phyloP scores from a whole-genome alignment of 2,888 invertebrate genomes.

The Xylophagus ater region DNA sequence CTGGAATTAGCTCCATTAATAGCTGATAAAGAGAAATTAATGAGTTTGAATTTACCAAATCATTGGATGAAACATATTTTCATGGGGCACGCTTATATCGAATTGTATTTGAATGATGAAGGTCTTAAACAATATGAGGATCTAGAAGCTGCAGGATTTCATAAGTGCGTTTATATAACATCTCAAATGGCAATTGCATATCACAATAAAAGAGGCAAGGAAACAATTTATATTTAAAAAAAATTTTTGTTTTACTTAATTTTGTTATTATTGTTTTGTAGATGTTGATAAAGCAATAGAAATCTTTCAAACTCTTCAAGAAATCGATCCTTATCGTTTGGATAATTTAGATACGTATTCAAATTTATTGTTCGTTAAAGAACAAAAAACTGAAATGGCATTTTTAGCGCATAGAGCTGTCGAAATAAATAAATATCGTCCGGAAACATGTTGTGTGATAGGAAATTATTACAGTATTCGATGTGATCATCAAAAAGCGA shows the following conservation, averaged over 20 bases:
- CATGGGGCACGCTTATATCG: slow-evolving; percentile 77
- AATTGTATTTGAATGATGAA: slow-evolving; percentile 81
- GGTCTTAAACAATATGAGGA: slow-evolving; percentile 72
- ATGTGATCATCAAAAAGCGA: slow-evolving; percentile 95
- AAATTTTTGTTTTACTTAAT: not conserved
- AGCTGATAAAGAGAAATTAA: slow-evolving; percentile 64
- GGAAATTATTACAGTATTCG: slow-evolving; percentile 95
- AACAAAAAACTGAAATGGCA: slow-evolving; percentile 82
- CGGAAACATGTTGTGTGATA: slow-evolving; percentile 96
- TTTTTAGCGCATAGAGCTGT: slow-evolving; percentile 88
- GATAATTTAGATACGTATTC: slow-evolving; percentile 97
- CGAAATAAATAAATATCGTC: slow-evolving; percentile 89
- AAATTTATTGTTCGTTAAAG: slow-evolving; percentile 89
- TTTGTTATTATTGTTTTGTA: slow-evolving; percentile 29
- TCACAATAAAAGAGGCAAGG: slow-evolving; percentile 77
- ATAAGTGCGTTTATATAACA: slow-evolving; percentile 76
- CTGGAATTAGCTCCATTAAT: slow-evolving; percentile 79
- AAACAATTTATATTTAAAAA: not conserved
- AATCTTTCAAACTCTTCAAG: slow-evolving; percentile 70
- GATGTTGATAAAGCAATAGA: slow-evolving; percentile 83
- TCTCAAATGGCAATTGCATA: slow-evolving; percentile 88
- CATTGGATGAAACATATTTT: slow-evolving; percentile 96
- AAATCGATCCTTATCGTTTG: slow-evolving; percentile 81
- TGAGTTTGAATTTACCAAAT: slow-evolving; percentile 56
- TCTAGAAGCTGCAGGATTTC: slow-evolving; percentile 68